Evolutionary conservation across 2,797 vertebrate species (phyloP).

Genomic region (Galagoides demidoff): DNA sequence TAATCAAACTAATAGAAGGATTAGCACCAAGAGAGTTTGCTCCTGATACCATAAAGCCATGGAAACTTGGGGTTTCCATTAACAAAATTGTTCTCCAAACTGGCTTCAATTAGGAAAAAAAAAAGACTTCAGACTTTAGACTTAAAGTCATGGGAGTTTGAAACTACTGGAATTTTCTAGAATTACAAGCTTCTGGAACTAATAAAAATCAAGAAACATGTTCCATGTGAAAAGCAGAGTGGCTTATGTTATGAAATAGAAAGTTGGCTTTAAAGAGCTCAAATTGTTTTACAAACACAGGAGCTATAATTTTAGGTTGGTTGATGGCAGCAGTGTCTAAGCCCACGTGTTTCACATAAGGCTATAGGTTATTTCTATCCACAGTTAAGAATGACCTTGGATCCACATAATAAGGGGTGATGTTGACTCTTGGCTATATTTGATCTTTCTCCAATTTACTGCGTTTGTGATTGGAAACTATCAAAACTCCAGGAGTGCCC

Average conservation of each 20-base stretch:
- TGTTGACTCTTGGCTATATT: not conserved
- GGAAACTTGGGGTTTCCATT: not conserved
- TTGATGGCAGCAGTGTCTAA: not conserved
- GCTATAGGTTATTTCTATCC: not conserved
- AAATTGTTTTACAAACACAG: not conserved
- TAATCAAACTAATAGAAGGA: not conserved
- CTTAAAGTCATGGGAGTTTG: not conserved
- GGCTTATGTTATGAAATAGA: not conserved
- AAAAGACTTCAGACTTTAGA: not conserved
- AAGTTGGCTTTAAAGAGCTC: not conserved
- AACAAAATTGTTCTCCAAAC: conserved; percentile 12
- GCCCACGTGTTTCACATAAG: not conserved
- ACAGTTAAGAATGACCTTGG: not conserved
- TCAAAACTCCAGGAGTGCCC: not conserved
- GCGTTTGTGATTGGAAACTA: not conserved
- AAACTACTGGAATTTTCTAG: conserved; percentile 31
- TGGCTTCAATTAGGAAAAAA: not conserved
- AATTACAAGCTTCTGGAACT: not conserved
- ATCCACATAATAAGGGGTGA: not conserved
- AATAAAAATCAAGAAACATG: not conserved
- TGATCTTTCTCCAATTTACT: not conserved
- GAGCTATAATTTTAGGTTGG: not conserved
- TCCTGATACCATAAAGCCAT: not conserved
- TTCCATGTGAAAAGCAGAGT: not conserved
- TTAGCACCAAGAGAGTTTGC: not conserved